Conservation (phyloP, 2,888 invertebrate species). For the Oscheius sp. region DNA sequence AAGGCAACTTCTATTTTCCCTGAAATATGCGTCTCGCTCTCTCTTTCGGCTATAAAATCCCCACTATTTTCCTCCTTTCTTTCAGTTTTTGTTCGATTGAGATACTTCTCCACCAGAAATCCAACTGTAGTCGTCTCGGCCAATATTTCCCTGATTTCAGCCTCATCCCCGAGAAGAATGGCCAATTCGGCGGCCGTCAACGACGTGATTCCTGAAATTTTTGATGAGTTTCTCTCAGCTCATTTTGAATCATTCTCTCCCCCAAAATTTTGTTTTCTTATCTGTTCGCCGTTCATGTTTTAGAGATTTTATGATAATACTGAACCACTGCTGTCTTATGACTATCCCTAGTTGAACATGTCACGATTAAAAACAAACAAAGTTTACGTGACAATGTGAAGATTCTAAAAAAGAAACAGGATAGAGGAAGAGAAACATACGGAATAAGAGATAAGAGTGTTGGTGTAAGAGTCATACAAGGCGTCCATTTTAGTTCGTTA, state of each 20-base stretch:
- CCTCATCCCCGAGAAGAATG: slow-evolving; percentile 7
- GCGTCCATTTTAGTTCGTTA: too few relatives aligned
- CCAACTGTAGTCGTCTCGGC: slow-evolving; percentile 18
- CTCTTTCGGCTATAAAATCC: background rate
- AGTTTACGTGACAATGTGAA: too few relatives aligned
- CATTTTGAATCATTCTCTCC: too few relatives aligned
- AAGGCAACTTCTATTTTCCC: background rate
- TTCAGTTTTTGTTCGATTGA: background rate
- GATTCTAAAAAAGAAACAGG: too few relatives aligned
- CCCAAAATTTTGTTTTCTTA: too few relatives aligned
- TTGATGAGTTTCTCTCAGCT: background rate
- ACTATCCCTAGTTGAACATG: too few relatives aligned
- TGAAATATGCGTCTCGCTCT: background rate
- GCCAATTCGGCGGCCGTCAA: slow-evolving; percentile 19
- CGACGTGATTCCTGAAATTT: slow-evolving; percentile 15
- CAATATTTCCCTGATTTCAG: slow-evolving; percentile 6
- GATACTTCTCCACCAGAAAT: slow-evolving; percentile 9
- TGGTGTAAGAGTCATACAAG: too few relatives aligned
- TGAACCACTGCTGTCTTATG: too few relatives aligned
- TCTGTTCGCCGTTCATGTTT: background rate
- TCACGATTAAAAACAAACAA: too few relatives aligned
- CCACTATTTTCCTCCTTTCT: background rate
- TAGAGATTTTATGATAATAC: too few relatives aligned
- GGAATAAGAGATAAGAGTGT: too few relatives aligned
- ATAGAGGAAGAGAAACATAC: too few relatives aligned